Percentiles rank a stretch among this genome's conserved stretches.
phyloP scores from a whole-genome alignment of 2,888 invertebrate genomes.

The Chrysina gloriosa region DNA sequence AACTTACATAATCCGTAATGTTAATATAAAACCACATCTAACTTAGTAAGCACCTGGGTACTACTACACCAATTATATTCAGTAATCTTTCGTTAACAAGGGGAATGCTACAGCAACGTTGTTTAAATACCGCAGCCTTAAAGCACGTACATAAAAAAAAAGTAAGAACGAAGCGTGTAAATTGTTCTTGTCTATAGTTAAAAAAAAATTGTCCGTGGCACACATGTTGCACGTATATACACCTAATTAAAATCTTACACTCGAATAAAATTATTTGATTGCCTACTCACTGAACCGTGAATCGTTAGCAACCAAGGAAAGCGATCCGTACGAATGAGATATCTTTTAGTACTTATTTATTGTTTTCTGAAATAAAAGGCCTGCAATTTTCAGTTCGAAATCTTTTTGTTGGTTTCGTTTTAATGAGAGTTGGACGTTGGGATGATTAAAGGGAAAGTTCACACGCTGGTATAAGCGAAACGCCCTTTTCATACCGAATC shows the following conservation, averaged over 20 bases:
- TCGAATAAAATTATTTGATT: slow-evolving; percentile 23
- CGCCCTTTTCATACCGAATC: slow-evolving; percentile 27
- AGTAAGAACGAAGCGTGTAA: background rate
- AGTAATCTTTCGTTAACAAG: background rate
- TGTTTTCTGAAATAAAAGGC: slow-evolving; percentile 6
- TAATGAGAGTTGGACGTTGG: slow-evolving; percentile 6
- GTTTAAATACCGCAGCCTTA: background rate
- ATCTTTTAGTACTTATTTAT: slow-evolving; percentile 14
- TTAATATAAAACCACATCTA: too few relatives aligned
- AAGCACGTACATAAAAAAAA: background rate
- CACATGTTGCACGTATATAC: slow-evolving; percentile 1
- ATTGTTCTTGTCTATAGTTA: background rate
- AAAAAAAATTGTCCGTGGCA: background rate
- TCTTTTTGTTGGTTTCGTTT: slow-evolving; percentile 22
- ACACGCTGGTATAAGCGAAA: slow-evolving; percentile 24
- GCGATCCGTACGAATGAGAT: slow-evolving; percentile 6
- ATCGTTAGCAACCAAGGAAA: slow-evolving; percentile 27
- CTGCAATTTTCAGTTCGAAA: slow-evolving; percentile 10
- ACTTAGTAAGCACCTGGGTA: too few relatives aligned
- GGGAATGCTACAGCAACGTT: background rate
- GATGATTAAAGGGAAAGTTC: slow-evolving; percentile 40
- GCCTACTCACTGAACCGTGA: slow-evolving; percentile 10
- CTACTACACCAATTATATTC: slow-evolving; percentile 38
- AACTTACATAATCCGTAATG: too few relatives aligned
- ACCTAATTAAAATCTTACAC: slow-evolving; percentile 34